Conservation (phyloP, 2,113 vertebrate species). For the Hippocampus comes region DNA sequence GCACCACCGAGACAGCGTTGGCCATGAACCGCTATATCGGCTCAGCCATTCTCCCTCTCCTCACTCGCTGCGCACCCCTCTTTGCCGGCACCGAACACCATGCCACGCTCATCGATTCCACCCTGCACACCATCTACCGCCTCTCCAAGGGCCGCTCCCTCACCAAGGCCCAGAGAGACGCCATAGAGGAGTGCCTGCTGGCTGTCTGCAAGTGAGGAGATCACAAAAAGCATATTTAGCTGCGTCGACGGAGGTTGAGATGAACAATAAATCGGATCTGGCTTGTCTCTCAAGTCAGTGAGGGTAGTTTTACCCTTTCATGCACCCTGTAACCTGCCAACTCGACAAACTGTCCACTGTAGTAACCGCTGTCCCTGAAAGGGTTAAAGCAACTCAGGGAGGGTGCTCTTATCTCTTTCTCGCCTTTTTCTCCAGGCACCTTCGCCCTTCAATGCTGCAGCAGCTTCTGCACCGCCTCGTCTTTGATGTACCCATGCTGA, state of each 20-base stretch:
- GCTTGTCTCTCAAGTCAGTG: slow-evolving; percentile 16
- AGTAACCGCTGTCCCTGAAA: no score
- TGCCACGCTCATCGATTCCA: slow-evolving; percentile 88
- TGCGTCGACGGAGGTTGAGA: slow-evolving; percentile 9
- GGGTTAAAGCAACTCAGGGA: slow-evolving; percentile 3
- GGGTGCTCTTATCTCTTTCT: slow-evolving; percentile 39
- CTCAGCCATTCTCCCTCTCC: slow-evolving; percentile 88
- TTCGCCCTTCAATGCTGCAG: slow-evolving; percentile 95
- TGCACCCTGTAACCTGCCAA: no score
- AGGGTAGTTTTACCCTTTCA: background rate
- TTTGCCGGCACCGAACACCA: slow-evolving; percentile 92
- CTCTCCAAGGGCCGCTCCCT: slow-evolving; percentile 94
- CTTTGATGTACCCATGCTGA: slow-evolving; percentile 94
- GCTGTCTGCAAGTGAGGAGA: slow-evolving; percentile 87
- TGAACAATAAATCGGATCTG: slow-evolving; percentile 4
- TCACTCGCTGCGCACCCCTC: slow-evolving; percentile 91
- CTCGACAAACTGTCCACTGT: no score
- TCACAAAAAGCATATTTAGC: background rate
- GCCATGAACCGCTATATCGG: slow-evolving; percentile 94
- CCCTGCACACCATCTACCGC: slow-evolving; percentile 91
- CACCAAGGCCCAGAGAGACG: slow-evolving; percentile 95
- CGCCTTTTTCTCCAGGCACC: slow-evolving; percentile 74
- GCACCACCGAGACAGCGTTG: slow-evolving; percentile 91
- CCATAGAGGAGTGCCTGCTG: slow-evolving; percentile 95
- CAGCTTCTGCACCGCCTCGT: slow-evolving; percentile 91